Evolutionary conservation across 2,888 invertebrate species (phyloP).

Genomic region (Coenonympha glycerion): DNA sequence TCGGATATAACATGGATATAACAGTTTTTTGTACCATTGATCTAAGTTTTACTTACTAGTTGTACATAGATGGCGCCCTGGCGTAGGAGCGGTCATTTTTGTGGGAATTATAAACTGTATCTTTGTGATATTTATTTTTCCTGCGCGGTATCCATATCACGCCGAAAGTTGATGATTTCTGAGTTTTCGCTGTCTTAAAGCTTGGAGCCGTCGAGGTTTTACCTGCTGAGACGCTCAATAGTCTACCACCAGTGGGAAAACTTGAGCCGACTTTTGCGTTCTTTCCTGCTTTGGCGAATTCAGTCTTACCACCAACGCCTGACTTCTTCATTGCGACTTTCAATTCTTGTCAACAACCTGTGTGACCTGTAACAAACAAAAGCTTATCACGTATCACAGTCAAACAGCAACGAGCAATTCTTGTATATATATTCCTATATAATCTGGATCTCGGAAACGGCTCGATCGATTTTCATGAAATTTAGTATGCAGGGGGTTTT

Average conservation of each 20-base stretch:
- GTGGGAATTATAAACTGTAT: constrained; percentile 48
- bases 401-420: too few species aligned
- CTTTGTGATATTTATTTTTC: constrained; percentile 51
- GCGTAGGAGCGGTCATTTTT: constrained; percentile 45
- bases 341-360: not conserved
- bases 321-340: constrained; percentile 41
- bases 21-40: not conserved
- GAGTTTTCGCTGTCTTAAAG: constrained; percentile 40
- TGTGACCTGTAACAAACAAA: constrained; percentile 33
- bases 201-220: constrained; percentile 42
- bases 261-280: constrained; percentile 24
- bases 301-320: constrained; percentile 43
- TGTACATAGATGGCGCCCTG: constrained; percentile 60
- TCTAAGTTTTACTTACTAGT: constrained; percentile 45
- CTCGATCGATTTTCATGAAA: too few species aligned
- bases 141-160: constrained; percentile 62
- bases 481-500: too few species aligned
- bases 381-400: too few species aligned
- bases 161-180: constrained; percentile 51
- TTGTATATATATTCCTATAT: too few species aligned
- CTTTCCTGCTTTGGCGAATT: constrained; percentile 33
- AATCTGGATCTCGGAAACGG: too few species aligned
- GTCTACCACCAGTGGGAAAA: constrained; percentile 20
- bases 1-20: not conserved
- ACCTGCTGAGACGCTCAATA: constrained; percentile 20